Evolutionary conservation across 2,113 vertebrate species (phyloP).

Genomic region (Nannobrachium achirus): DNA sequence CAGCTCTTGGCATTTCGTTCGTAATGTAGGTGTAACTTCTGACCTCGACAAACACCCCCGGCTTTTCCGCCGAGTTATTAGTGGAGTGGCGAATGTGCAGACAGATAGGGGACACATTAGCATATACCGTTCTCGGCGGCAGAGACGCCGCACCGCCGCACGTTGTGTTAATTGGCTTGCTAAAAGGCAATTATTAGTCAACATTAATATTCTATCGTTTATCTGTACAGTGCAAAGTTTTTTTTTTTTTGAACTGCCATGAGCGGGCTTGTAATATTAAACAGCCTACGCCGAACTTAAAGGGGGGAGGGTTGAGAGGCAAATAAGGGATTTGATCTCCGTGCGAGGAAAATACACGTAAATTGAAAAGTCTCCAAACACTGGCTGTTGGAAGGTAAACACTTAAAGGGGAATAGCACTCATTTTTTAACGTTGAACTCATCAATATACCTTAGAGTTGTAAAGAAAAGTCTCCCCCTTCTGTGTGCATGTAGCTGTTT

Average conservation of each 20-base stretch:
- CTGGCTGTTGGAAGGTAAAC: conserved; percentile 31
- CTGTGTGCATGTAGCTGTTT: too few relatives aligned
- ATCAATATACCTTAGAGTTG: too few relatives aligned
- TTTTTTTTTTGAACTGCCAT: conserved; percentile 56
- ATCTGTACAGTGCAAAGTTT: conserved; percentile 69
- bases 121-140: conserved; percentile 68
- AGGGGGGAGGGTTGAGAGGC: conserved; percentile 37
- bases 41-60: conserved; percentile 53
- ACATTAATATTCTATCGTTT: conserved; percentile 78
- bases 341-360: conserved; percentile 24
- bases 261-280: conserved; percentile 65
- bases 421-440: too few relatives aligned
- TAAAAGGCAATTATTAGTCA: conserved; percentile 78
- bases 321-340: conserved; percentile 37
- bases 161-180: conserved; percentile 69
- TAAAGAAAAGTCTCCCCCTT: too few relatives aligned
- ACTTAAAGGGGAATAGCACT: too few relatives aligned
- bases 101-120: conserved; percentile 72
- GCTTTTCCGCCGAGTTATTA: conserved; percentile 41
- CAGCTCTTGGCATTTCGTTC: conserved; percentile 63
- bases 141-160: conserved; percentile 49
- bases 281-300: conserved; percentile 57
- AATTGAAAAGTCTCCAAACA: conserved; percentile 45
- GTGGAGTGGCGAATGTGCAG: conserved; percentile 53
- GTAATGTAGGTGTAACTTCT: conserved; percentile 60